Percentiles rank a stretch among this genome's conserved stretches.
Conservation (phyloP, 2,888 invertebrate genomes). For the Lasioglossum figueresi region DNA sequence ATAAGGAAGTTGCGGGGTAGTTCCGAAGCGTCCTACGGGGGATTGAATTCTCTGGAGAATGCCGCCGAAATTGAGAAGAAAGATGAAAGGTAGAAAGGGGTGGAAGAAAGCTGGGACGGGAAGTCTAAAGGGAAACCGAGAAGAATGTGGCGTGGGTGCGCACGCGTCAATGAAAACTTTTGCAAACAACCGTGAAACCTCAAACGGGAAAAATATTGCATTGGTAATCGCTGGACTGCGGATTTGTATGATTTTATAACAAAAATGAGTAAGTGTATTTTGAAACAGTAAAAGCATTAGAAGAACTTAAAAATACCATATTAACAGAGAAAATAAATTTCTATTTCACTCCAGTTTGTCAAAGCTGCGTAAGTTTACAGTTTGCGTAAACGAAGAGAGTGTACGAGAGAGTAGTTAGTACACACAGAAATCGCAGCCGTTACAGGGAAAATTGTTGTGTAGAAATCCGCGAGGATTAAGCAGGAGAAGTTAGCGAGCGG, state of each 20-base stretch:
- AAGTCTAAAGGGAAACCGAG: background rate
- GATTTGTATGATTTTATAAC: too few relatives aligned
- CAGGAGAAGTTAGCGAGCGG: background rate
- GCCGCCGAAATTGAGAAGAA: slow-evolving; percentile 55
- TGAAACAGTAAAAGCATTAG: too few relatives aligned
- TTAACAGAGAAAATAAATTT: too few relatives aligned
- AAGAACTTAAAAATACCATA: too few relatives aligned
- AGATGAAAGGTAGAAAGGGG: slow-evolving; percentile 34
- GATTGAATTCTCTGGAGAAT: slow-evolving; percentile 41
- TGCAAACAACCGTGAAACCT: background rate
- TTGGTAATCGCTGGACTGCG: too few relatives aligned
- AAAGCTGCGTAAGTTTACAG: background rate
- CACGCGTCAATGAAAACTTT: background rate
- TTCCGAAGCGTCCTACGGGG: slow-evolving; percentile 34
- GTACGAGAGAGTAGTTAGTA: background rate
- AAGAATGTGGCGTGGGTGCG: background rate
- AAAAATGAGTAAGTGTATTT: too few relatives aligned
- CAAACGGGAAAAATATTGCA: background rate
- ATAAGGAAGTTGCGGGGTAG: slow-evolving; percentile 54
- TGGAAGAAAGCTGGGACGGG: slow-evolving; percentile 10
- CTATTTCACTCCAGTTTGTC: too few relatives aligned
- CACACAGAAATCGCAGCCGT: background rate
- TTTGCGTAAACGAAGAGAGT: background rate
- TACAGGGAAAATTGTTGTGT: background rate
- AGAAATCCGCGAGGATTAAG: background rate